Base-by-base conservation (phyloP, 30 jellyfish, hydroid and myxozoan species). In the Pelagia noctiluca region DNA sequence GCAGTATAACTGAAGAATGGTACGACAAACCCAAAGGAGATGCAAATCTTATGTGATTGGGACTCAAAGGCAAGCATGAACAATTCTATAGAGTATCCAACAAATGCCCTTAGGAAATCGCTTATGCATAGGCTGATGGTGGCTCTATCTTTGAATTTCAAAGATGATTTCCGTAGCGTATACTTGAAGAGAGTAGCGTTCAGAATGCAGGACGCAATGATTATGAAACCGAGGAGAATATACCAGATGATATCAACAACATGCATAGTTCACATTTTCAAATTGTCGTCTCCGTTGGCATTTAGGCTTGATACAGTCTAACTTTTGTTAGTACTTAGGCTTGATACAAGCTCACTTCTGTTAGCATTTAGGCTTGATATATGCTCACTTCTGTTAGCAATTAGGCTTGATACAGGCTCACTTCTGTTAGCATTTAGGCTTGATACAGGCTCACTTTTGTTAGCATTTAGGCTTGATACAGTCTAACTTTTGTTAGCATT, bases 51-150 rank as follows among this genome's bases (percentile, higher is more conserved):
- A 32, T 48, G 29, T n/a, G n/a, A 16, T 30, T 26, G 32, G 24
- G 36, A 50, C 10, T 30, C 77, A 1, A 68, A 23, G 2, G 3
- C 24, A 21, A 42, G 24, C 42, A 69, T 69, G 7, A 63, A 23
- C n/a, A 85, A n/a, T 80, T 85, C 95, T 21, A 75, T 5, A 19
- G 75, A 10, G 69, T 85, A 85, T 52, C 95, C 95, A 42, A 54
- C 48, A 0, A 74, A 30, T 0, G 87, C 76, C 25, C 86, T 75
- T 24, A 76, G 31, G 18, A 69, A 24, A 79, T 82, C 92, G 30
- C 92, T 82, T 19, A 54, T 1, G 19, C 86, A 83, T 53, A 82
- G 18, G 33, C 92, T 82, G 2, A 69, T 2, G 5, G 67, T 50
- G 26, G 70, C 10, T 23, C 26, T 46, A 25, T 82, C 92, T 70